Evolutionary conservation across 2,797 vertebrate genomes (phyloP), one percentile per base, ranked within the genome.

Genomic region (Oceanodroma leucorhoa): DNA sequence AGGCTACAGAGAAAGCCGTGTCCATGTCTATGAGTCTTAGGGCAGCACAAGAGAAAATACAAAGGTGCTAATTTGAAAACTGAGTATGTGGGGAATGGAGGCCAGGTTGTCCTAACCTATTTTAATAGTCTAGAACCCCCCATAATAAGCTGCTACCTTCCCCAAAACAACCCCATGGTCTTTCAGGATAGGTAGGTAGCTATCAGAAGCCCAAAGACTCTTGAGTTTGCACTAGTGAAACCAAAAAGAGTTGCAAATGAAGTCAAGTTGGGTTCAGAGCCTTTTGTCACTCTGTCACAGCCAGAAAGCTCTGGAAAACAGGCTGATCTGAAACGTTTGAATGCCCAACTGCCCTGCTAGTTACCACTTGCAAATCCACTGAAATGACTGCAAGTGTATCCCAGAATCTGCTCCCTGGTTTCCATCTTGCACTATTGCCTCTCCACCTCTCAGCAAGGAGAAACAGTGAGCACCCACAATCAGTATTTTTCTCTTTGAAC

Each of bases 251-350:
- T 30, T 48, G 36, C 32, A 91, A 91, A 82, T 13, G 3, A 67
- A 89, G 16, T 14, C 69, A 73, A 19, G 24, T 29, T 65, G 51
- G 30, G 22, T 72, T 93, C 77, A 79, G 46, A 87, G 66, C 40
- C 61, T n/a, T 65, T 32, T 75, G 57, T 69, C 65, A 38, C 15
- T 6, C 46, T 24, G 43, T 19, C 50, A 61, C 45, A 75, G 34
- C 22, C 65, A 83, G 34, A 90, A 88, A 94, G 27, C 48, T 60
- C 57, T 55, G 34, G 40, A 71, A 94, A 90, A 36, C 20, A 88
- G 57, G 48, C 11, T 21, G 8, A 30, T 41, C 29, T 19, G 29
- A 81, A 93, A 75, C 3, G 3, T 53, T 41, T 81, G 32, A 58
- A 60, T 2, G 1, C 24, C 69, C 38, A 75, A 10, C 19, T 64